Conservation (phyloP, 2,888 invertebrate species). For the Hoplodrina blanda region DNA sequence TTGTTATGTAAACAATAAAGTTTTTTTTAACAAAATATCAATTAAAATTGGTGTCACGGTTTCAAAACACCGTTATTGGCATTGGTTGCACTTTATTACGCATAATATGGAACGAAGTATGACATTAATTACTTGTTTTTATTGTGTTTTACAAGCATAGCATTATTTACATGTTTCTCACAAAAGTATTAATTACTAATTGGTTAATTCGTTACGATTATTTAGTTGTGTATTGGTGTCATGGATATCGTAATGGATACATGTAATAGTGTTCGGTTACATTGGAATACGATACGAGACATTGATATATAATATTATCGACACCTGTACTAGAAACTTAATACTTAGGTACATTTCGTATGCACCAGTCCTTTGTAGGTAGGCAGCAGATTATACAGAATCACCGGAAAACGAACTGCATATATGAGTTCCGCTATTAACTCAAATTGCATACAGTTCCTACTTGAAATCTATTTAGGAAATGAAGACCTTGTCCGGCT, state of each 20-base stretch:
- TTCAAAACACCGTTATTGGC: slow-evolving; percentile 13
- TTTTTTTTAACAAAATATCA: neutral
- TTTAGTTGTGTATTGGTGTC: slow-evolving; percentile 47
- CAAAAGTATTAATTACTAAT: slow-evolving; percentile 30
- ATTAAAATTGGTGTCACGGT: neutral
- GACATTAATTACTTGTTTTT: slow-evolving; percentile 17
- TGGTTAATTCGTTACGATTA: slow-evolving; percentile 35
- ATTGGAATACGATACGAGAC: slow-evolving; percentile 38
- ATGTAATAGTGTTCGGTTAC: slow-evolving; percentile 37
- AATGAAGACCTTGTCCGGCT: slow-evolving; percentile 47
- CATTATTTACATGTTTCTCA: slow-evolving; percentile 18
- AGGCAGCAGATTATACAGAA: slow-evolving; percentile 8
- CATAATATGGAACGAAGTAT: slow-evolving; percentile 13
- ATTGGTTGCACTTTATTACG: neutral
- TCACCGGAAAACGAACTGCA: slow-evolving; percentile 44
- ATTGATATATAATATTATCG: slow-evolving; percentile 39
- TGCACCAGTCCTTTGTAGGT: slow-evolving; percentile 16
- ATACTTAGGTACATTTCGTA: slow-evolving; percentile 23
- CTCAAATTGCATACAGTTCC: slow-evolving; percentile 55
- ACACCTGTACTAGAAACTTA: slow-evolving; percentile 44
- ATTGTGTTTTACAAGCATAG: slow-evolving; percentile 4
- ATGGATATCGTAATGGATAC: slow-evolving; percentile 53
- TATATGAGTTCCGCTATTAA: slow-evolving; percentile 55
- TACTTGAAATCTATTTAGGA: slow-evolving; percentile 54
- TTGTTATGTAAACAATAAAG: no score